phyloP scores from a whole-genome alignment of 1,140 invertebrate species.

The Nephotettix cincticeps region DNA sequence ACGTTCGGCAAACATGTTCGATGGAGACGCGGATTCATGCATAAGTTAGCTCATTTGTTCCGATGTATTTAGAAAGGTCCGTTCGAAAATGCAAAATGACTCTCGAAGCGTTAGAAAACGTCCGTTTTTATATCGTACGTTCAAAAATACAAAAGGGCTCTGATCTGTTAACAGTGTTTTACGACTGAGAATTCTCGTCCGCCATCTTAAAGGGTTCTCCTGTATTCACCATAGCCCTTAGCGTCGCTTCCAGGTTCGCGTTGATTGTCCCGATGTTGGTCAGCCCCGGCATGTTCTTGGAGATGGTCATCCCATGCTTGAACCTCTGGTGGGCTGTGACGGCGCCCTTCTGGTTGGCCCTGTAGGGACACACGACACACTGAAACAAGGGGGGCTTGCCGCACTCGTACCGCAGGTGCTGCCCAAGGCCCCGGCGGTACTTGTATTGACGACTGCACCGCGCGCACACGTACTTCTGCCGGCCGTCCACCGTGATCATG shows the following conservation, averaged over 20 bases:
- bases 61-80: too few relatives aligned
- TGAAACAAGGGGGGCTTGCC: slow-evolving; percentile 51
- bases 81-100: too few relatives aligned
- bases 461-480: slow-evolving; percentile 11
- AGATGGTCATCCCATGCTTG: background rate
- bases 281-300: background rate
- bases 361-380: slow-evolving; percentile 48
- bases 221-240: too few relatives aligned
- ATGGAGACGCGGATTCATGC: too few relatives aligned
- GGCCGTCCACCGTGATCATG: background rate
- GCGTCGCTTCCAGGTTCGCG: slow-evolving; percentile 28
- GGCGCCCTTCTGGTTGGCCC: slow-evolving; percentile 8
- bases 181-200: too few relatives aligned
- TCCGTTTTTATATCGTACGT: too few relatives aligned
- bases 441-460: slow-evolving; percentile 38
- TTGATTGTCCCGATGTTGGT: background rate
- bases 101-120: too few relatives aligned
- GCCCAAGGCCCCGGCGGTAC: slow-evolving; percentile 32
- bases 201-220: too few relatives aligned
- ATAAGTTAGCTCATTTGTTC: too few relatives aligned
- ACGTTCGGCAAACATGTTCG: too few relatives aligned
- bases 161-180: too few relatives aligned
- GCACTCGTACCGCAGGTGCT: slow-evolving; percentile 47
- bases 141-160: too few relatives aligned
- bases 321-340: slow-evolving; percentile 2